phyloP scores from a whole-genome alignment of 92 coral and sea anemone genomes.

The Epizoanthus illoricatus region DNA sequence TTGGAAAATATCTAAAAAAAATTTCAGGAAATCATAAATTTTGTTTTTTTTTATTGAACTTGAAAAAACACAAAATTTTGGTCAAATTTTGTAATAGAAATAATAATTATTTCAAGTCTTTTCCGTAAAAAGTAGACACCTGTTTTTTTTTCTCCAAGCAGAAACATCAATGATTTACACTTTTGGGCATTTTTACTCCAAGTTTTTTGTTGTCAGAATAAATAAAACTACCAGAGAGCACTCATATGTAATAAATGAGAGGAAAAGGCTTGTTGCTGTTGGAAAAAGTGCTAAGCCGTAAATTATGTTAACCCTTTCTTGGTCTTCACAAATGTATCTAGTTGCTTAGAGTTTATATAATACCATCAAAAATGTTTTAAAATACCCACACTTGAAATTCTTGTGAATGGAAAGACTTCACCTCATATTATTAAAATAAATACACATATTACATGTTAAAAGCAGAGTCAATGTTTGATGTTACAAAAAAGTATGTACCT shows the following conservation, averaged over 20 bases:
- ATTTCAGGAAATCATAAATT: too few species aligned
- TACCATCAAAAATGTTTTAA: constrained; percentile 25
- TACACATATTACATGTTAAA: background rate
- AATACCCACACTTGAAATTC: constrained; percentile 26
- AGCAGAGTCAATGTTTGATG: too few species aligned
- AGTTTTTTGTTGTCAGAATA: too few species aligned
- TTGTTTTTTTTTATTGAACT: background rate
- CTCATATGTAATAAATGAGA: too few species aligned
- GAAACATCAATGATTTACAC: too few species aligned
- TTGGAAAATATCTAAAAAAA: too few species aligned
- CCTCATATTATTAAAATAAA: constrained; percentile 30
- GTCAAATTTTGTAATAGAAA: constrained; percentile 23
- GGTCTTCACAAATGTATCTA: constrained; percentile 32
- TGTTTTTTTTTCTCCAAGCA: constrained; percentile 3
- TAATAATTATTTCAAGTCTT: constrained; percentile 11
- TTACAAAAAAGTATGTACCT: too few species aligned
- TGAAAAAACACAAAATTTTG: too few species aligned
- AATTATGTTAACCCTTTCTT: constrained; percentile 23
- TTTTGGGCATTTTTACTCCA: too few species aligned
- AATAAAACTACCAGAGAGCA: too few species aligned
- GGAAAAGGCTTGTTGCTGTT: too few species aligned
- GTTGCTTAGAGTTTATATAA: constrained; percentile 23
- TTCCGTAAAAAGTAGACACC: constrained; percentile 20
- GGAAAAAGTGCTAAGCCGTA: background rate
- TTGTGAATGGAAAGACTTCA: constrained; percentile 20